Base-by-base conservation (phyloP, 2,888 invertebrate genomes). In the Drosophila mimetica region DNA sequence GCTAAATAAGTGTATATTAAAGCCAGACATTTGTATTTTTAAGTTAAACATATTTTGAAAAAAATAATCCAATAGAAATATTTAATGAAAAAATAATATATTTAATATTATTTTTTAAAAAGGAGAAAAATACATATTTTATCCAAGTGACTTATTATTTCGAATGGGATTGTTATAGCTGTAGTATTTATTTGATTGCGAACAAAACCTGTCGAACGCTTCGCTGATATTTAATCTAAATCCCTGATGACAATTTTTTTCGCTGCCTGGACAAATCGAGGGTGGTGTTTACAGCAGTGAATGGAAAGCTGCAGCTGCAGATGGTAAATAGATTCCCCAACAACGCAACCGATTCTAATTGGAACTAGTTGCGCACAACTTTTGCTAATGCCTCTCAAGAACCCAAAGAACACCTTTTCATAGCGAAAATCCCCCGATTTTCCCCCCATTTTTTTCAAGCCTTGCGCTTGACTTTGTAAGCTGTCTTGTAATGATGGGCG, bases 141-240 rank as follows among this genome's bases (percentile, higher is more conserved):
- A 30, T 30, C 11, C 9, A 30, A 9, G 0, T 1, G 9, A 0
- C 28, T 4, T 25, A 14, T 14, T 25, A 9, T 11, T 14, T 37
- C 3, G 13, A 11, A 7, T 11, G 2, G 3, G 6, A 18, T 30
- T 11, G 6, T 30, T 16, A 5, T 28, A 28, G 28, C 25, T 46
- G 11, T 25, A 16, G 11, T 25, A 16, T 25, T 37, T 20, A 28
- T 41, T 20, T 20, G 18, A 28, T 16, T 36, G 9, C 32, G 52
- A 63, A 75, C 58, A 75, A 63, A 78, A 75, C 58, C 76, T 76
- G 78, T 61, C 75, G 71, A 75, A 61, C 52, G 75, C 54, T 61
- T 61, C 41, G 70, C 64, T 58, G 76, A 75, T 71, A 77, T 66
- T 76, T 66, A 59, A 77, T 77, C 75, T 52, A 75, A 75, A 77